A percentile compares a stretch with the other conserved stretches of the same genome.
phyloP scores from a whole-genome alignment of 2,797 vertebrate species.

The Liparis tanakae region DNA sequence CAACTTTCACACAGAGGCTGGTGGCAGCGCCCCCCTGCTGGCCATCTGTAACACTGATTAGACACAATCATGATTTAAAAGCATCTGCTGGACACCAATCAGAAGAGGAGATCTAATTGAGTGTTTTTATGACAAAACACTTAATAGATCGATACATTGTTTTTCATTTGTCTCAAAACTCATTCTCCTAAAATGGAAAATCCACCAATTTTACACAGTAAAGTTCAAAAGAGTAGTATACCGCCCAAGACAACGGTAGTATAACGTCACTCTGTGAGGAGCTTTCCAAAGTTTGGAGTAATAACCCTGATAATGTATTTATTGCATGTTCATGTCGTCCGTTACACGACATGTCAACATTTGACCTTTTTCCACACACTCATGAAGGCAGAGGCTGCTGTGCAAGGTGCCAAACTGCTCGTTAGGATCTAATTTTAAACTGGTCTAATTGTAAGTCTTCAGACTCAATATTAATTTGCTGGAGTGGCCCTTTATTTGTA shows the following conservation, averaged over 20 bases:
- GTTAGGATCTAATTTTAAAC: too few species aligned
- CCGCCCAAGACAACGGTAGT: not conserved
- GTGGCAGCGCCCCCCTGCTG: slow-evolving; percentile 51
- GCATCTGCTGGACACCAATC: slow-evolving; percentile 66
- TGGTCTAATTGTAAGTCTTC: too few species aligned
- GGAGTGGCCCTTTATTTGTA: not conserved
- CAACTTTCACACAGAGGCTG: slow-evolving; percentile 72
- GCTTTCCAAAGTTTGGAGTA: not conserved
- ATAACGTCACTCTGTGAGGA: not conserved
- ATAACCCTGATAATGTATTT: not conserved
- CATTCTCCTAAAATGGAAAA: not conserved
- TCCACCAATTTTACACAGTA: not conserved
- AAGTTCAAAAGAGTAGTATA: not conserved
- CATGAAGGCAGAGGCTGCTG: too few species aligned
- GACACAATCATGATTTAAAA: slow-evolving; percentile 60
- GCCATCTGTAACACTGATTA: slow-evolving; percentile 65
- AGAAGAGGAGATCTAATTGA: slow-evolving; percentile 24
- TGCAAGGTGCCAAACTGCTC: too few species aligned
- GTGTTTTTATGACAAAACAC: slow-evolving; percentile 24
- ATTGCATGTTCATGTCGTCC: too few species aligned
- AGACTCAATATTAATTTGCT: not conserved
- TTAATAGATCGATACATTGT: slow-evolving; percentile 3
- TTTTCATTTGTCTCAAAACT: not conserved
- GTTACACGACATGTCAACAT: too few species aligned
- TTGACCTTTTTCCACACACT: too few species aligned